Conservation (phyloP, 2,888 invertebrate genomes). For the Temnothorax unifasciatus region DNA sequence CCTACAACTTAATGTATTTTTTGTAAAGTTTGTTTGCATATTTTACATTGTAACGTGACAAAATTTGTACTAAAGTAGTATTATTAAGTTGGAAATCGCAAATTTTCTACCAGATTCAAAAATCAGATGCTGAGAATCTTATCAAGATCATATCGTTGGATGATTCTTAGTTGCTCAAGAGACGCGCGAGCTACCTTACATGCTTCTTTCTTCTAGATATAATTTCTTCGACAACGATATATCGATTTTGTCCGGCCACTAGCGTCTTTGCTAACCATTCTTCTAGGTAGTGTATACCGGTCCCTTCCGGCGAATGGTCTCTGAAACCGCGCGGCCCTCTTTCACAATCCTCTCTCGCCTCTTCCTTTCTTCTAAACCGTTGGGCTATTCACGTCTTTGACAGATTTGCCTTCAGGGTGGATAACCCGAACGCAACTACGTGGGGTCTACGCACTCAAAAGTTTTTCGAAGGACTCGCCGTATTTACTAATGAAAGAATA, state of each 20-base stretch:
- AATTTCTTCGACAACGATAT: slow-evolving; percentile 18
- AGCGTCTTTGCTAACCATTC: slow-evolving; percentile 54
- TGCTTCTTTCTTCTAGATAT: slow-evolving; percentile 1
- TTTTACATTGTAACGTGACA: not conserved
- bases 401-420: slow-evolving; percentile 72
- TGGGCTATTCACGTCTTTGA: slow-evolving; percentile 75
- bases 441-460: slow-evolving; percentile 59
- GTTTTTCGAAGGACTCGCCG: slow-evolving; percentile 64
- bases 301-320: slow-evolving; percentile 51
- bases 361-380: slow-evolving; percentile 62
- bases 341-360: slow-evolving; percentile 64
- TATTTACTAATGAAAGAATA: slow-evolving; percentile 43
- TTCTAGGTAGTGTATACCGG: slow-evolving; percentile 50
- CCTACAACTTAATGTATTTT: not conserved
- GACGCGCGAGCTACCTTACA: not conserved
- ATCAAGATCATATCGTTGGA: not conserved
- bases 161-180: not conserved
- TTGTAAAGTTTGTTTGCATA: not conserved
- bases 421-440: slow-evolving; percentile 72
- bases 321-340: slow-evolving; percentile 71
- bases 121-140: not conserved
- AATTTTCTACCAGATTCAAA: not conserved
- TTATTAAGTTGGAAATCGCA: not conserved
- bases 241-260: slow-evolving; percentile 48
- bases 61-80: not conserved